Percentiles rank a stretch among this genome's conserved stretches.
phyloP scores from a whole-genome alignment of 2,113 vertebrate species.

The Anthoscopus minutus region DNA sequence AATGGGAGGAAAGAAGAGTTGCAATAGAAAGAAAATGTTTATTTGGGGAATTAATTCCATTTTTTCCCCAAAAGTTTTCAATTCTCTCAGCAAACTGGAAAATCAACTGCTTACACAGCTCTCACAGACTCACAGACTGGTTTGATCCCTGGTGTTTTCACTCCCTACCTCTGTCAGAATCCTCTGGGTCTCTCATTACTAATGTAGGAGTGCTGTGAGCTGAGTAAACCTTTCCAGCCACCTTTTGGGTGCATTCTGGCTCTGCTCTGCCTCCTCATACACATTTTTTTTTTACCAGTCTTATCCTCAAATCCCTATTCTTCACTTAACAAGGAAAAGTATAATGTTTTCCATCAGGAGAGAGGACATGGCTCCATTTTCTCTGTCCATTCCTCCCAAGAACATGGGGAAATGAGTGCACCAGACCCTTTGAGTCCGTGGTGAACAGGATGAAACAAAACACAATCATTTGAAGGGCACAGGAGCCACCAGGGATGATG shows the following conservation, averaged over 20 bases:
- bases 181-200: background rate
- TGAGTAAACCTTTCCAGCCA: background rate
- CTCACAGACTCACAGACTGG: background rate
- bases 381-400: background rate
- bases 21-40: background rate
- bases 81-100: background rate
- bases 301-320: background rate
- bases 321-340: background rate
- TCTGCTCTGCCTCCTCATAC: background rate
- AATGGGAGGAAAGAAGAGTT: background rate
- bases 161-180: background rate
- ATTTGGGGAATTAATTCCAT: background rate
- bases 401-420: background rate
- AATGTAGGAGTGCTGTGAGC: background rate
- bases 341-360: background rate
- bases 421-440: background rate
- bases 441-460: background rate
- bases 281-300: background rate
- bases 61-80: background rate
- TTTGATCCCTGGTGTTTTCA: background rate
- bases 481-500: background rate
- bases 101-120: background rate
- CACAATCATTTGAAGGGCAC: background rate
- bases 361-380: background rate
- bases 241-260: background rate